Percentiles rank a stretch among this genome's conserved stretches.
Conservation (phyloP, 2,113 vertebrate species). For the Phyllopteryx taeniolatus region DNA sequence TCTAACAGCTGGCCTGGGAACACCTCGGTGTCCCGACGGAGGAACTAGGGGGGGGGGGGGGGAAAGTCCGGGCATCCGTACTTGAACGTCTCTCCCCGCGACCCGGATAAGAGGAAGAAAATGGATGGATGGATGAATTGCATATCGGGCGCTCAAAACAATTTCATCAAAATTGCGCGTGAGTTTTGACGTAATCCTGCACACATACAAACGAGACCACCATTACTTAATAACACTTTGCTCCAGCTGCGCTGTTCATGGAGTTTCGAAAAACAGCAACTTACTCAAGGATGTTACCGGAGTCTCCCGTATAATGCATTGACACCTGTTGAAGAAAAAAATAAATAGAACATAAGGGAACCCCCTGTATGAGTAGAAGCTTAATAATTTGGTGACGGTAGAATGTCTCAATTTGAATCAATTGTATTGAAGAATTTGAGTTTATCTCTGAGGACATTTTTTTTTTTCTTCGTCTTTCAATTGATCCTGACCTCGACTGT, state of each 20-base stretch:
- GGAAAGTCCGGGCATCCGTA: too few species aligned
- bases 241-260: constrained; percentile 5
- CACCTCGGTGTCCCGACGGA: too few species aligned
- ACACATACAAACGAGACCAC: neutral
- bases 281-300: neutral
- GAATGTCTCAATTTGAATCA: neutral
- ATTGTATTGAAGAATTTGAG: too few species aligned
- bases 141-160: neutral
- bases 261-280: neutral
- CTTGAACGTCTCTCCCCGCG: neutral
- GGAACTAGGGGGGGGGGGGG: too few species aligned
- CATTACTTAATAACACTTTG: neutral
- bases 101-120: neutral
- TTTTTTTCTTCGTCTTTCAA: too few species aligned
- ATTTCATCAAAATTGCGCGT: neutral
- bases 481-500: too few species aligned
- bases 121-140: neutral
- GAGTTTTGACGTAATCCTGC: neutral
- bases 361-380: neutral
- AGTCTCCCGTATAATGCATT: neutral
- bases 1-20: too few species aligned
- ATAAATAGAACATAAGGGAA: neutral
- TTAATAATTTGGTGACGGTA: neutral
- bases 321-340: constrained; percentile 1
- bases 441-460: too few species aligned